These are phyloP conservation scores for Helleia helle DNA, from an alignment of 2,888 invertebrate species.

Conservation along the genomic window DNA sequence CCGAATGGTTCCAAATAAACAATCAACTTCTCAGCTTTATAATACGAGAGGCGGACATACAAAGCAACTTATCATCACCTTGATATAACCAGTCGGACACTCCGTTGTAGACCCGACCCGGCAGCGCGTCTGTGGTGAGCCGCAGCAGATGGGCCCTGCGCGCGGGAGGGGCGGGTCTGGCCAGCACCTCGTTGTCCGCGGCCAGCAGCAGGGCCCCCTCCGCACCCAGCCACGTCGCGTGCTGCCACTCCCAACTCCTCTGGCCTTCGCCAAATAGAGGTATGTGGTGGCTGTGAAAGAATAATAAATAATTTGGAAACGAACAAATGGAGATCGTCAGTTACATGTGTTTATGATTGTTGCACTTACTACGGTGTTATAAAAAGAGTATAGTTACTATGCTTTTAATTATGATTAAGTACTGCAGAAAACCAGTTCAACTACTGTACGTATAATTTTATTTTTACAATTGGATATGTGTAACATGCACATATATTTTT, in stretches of 20 bases:
- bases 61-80: constrained; percentile 77
- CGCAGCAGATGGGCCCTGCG: constrained; percentile 77
- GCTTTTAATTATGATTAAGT: no score
- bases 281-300: constrained; percentile 81
- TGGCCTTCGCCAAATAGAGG: constrained; percentile 87
- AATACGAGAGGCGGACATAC: no score
- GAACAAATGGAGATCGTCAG: no score
- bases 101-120: constrained; percentile 91
- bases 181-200: constrained; percentile 91
- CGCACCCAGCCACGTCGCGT: constrained; percentile 87
- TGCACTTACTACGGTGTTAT: no score
- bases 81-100: constrained; percentile 98
- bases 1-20: no score
- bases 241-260: constrained; percentile 80
- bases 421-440: no score
- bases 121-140: constrained; percentile 83
- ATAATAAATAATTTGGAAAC: neutral
- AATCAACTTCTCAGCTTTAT: no score
- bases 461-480: no score
- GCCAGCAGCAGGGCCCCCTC: constrained; percentile 85
- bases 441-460: no score
- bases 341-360: no score
- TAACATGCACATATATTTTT: no score
- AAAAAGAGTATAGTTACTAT: no score
- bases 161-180: constrained; percentile 80